Percentiles rank a stretch among this genome's conserved stretches.
These are phyloP conservation scores for Bathybates hornii DNA, from an alignment of 2,113 vertebrate species.

Conservation along the genomic window DNA sequence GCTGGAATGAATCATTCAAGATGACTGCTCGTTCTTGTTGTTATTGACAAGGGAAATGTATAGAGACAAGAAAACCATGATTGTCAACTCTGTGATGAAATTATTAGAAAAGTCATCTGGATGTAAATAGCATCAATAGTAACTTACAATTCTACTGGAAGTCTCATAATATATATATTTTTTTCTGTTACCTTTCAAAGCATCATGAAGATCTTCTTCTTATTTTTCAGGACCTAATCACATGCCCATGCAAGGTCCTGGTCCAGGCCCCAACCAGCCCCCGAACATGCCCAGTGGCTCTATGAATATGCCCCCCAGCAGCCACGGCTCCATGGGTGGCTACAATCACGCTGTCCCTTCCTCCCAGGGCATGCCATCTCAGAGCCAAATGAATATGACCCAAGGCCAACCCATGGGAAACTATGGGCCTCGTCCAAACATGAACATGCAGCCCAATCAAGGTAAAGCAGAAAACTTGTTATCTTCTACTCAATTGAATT, in stretches of 20 bases:
- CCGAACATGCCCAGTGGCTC: slow-evolving; percentile 89
- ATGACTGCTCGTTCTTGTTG: not conserved
- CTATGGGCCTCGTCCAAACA: slow-evolving; percentile 93
- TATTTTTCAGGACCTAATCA: slow-evolving; percentile 88
- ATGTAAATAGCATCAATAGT: not conserved
- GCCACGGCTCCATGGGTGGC: slow-evolving; percentile 91
- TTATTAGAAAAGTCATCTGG: not conserved
- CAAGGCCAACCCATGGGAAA: slow-evolving; percentile 93
- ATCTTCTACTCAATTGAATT: not conserved
- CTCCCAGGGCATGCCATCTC: slow-evolving; percentile 88
- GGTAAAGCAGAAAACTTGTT: slow-evolving; percentile 65
- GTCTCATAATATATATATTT: not conserved
- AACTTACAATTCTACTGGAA: not conserved
- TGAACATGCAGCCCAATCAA: slow-evolving; percentile 97
- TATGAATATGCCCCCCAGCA: slow-evolving; percentile 92
- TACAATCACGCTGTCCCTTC: slow-evolving; percentile 92
- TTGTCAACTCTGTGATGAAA: not conserved
- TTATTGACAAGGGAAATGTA: not conserved
- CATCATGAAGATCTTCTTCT: not conserved
- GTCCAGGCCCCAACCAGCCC: slow-evolving; percentile 91
- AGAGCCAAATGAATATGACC: slow-evolving; percentile 95
- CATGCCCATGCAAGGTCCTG: slow-evolving; percentile 96
- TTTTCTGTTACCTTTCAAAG: not conserved
- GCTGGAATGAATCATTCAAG: not conserved
- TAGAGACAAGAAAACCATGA: not conserved